Conservation (phyloP, 2,888 invertebrate genomes). For the Boloria euphrosyne region DNA sequence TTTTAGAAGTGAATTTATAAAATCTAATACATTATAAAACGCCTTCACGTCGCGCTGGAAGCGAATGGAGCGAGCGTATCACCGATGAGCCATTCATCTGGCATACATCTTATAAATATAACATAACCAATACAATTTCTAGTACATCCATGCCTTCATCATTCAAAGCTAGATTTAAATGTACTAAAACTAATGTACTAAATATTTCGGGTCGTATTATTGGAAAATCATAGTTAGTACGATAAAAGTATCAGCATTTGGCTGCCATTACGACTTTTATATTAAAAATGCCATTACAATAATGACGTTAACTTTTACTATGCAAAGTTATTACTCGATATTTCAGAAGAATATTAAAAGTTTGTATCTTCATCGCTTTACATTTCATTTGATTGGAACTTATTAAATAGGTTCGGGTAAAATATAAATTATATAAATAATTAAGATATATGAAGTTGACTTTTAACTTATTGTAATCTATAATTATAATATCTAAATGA, state of each 20-base stretch:
- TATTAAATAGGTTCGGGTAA: conserved; percentile 33
- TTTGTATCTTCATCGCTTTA: conserved; percentile 38
- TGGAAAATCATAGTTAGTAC: conserved; percentile 24
- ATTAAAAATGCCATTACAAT: conserved; percentile 26
- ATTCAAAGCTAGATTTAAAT: conserved; percentile 12
- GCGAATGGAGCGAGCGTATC: conserved; percentile 37
- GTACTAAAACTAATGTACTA: conserved; percentile 25
- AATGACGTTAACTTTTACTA: conserved; percentile 20
- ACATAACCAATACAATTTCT: conserved; percentile 25
- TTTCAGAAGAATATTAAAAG: conserved; percentile 28
- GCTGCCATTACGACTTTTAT: conserved; percentile 29
- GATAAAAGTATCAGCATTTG: conserved; percentile 18
- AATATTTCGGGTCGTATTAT: conserved; percentile 40
- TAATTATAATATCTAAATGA: conserved; percentile 15
- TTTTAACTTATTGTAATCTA: conserved; percentile 17
- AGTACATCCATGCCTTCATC: conserved; percentile 10
- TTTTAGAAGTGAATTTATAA: conserved; percentile 58
- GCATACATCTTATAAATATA: conserved; percentile 29
- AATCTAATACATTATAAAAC: conserved; percentile 48
- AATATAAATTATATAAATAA: conserved; percentile 16
- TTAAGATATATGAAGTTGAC: conserved; percentile 20
- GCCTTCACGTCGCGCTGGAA: conserved; percentile 38
- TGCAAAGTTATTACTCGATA: conserved; percentile 22
- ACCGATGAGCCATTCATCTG: conserved; percentile 23
- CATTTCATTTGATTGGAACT: conserved; percentile 29